These are phyloP conservation scores for Eutrigla gurnardus DNA, from an alignment of 2,797 vertebrate genomes.

Conservation along the genomic window DNA sequence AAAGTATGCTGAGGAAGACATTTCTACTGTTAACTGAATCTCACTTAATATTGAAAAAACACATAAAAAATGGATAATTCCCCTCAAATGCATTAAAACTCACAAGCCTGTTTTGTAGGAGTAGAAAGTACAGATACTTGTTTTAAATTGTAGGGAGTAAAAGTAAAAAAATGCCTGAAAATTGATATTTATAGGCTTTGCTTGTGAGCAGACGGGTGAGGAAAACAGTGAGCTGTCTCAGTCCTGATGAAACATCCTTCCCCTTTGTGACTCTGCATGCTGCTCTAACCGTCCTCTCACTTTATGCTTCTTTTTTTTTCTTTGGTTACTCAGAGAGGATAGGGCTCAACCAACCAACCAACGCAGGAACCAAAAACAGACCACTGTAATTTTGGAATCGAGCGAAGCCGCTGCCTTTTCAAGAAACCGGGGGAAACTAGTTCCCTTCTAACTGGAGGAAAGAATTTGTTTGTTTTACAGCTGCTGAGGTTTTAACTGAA, in stretches of 20 bases:
- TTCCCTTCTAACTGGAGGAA: slow-evolving; percentile 38
- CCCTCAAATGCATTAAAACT: too few species aligned
- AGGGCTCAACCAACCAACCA: slow-evolving; percentile 36
- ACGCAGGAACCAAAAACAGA: slow-evolving; percentile 51
- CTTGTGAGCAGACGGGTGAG: too few species aligned
- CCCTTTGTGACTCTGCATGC: slow-evolving; percentile 49
- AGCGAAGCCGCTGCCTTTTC: slow-evolving; percentile 48
- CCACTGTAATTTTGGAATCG: slow-evolving; percentile 65
- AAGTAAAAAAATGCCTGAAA: too few species aligned
- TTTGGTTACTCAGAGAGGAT: slow-evolving; percentile 30
- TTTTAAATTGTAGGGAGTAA: too few species aligned
- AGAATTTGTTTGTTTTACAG: slow-evolving; percentile 53
- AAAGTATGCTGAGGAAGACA: too few species aligned
- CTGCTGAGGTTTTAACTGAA: slow-evolving; percentile 39
- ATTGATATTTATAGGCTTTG: too few species aligned
- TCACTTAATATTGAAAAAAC: too few species aligned
- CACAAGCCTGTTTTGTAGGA: too few species aligned
- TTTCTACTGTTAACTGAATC: too few species aligned
- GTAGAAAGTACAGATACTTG: too few species aligned
- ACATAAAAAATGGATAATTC: too few species aligned
- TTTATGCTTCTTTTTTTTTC: slow-evolving; percentile 17
- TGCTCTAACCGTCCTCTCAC: slow-evolving; percentile 40
- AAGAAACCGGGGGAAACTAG: slow-evolving; percentile 39
- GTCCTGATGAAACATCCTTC: not conserved
- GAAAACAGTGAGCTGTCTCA: too few species aligned